Evolutionary conservation across 2,797 vertebrate species (phyloP).

Genomic region (Silurus lanzhouensis): DNA sequence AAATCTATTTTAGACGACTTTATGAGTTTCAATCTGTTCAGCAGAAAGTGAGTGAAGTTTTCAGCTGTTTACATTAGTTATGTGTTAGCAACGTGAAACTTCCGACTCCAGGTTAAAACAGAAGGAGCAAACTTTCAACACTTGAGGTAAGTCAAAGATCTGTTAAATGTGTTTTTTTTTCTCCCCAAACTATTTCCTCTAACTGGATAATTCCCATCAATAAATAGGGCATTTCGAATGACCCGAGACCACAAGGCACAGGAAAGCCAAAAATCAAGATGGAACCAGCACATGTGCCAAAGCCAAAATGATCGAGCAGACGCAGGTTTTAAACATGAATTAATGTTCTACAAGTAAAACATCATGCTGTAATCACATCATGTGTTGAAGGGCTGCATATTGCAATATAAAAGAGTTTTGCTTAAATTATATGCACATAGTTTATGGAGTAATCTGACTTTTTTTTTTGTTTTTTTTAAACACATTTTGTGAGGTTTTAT

Average conservation of each 20-base stretch:
- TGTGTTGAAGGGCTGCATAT: slow-evolving; percentile 12
- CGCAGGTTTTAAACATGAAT: neutral
- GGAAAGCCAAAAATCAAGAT: slow-evolving; percentile 38
- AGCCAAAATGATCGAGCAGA: slow-evolving; percentile 33
- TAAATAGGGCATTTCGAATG: slow-evolving; percentile 32
- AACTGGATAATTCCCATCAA: slow-evolving; percentile 29
- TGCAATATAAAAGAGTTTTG: neutral
- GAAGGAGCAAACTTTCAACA: neutral
- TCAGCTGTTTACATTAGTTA: neutral
- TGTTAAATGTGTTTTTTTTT: neutral
- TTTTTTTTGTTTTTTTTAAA: neutral
- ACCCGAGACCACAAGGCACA: slow-evolving; percentile 32
- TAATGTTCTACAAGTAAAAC: neutral
- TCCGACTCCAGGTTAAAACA: neutral
- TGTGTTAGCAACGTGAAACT: neutral
- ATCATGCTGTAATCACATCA: slow-evolving; percentile 19
- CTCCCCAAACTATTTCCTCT: slow-evolving; percentile 25
- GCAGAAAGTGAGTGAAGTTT: neutral
- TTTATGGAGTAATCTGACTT: neutral
- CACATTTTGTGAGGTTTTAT: neutral
- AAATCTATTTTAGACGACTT: neutral
- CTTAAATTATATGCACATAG: neutral
- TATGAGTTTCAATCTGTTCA: neutral
- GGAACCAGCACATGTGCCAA: slow-evolving; percentile 40
- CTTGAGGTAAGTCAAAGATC: slow-evolving; percentile 19